Base-by-base conservation (phyloP, 2,113 vertebrate genomes). In the Himantopus leucocephalus region DNA sequence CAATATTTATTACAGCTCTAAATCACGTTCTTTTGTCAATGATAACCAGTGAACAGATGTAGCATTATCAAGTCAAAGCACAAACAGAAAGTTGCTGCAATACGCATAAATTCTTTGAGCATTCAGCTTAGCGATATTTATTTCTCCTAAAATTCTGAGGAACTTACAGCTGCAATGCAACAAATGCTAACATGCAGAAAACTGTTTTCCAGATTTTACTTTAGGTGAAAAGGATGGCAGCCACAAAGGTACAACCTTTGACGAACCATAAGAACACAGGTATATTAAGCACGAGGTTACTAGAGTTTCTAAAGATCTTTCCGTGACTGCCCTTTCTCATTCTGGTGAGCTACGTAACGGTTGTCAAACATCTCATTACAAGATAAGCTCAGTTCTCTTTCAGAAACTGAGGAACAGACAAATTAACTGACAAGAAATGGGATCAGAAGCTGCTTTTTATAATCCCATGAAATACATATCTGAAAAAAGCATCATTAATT, bases 401-500 rank as follows among this genome's bases (percentile, higher is more conserved):
- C 75, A 93, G 67, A 90, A 95, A 81, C 26, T n/a, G 27, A 91
- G 72, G 59, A 93, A 80, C 56, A 89, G 73, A 27, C 76, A 86
- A 91, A 82, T 79, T 62, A 94, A 88, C 59, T 79, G 78, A 90
- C 90, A 92, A 85, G 62, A 89, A 93, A 71, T 2, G 52, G 39
- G 68, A 64, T 85, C 48, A 88, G 81, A 78, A 92, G 64, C 52
- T 87, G 43, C 73, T 78, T 94, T 95, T 94, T 87, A 79, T 92
- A 96, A 79, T 88, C 66, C 75, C 41, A 60, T 64, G 34, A 76
- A 81, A 95, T 29, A 55, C 16, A 0, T 18, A 72, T 39, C 90
- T 91, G 64, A 50, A 77, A 88, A 93, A 94, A 72, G 77, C 63
- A 92, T 88, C 59, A 90, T 80, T 73, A 92, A 92, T 37, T n/a